Conservation (phyloP, 2,888 invertebrate genomes). For the Cetonia aurata region DNA sequence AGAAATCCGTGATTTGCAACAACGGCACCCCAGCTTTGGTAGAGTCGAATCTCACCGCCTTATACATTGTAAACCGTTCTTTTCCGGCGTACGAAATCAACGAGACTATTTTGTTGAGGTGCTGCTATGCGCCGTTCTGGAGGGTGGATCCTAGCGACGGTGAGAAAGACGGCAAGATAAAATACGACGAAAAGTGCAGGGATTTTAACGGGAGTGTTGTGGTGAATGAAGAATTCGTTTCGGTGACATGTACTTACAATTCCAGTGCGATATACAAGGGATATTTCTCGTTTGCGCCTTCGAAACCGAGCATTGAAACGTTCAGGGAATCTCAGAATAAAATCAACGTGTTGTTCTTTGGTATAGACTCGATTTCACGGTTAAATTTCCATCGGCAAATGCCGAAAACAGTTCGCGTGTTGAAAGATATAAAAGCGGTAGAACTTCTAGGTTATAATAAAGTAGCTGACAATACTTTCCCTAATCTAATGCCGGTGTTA, state of each 20-base stretch:
- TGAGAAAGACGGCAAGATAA: slow-evolving; percentile 68
- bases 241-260: slow-evolving; percentile 73
- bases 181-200: slow-evolving; percentile 68
- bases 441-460: slow-evolving; percentile 93
- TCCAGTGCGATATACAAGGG: slow-evolving; percentile 73
- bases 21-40: slow-evolving; percentile 69
- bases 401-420: slow-evolving; percentile 76
- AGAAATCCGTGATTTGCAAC: slow-evolving; percentile 69
- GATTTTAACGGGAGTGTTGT: slow-evolving; percentile 67
- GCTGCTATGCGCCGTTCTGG: slow-evolving; percentile 75
- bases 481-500: slow-evolving; percentile 86
- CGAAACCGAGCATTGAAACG: slow-evolving; percentile 60
- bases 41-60: slow-evolving; percentile 71
- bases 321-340: slow-evolving; percentile 22
- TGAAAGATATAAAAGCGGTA: slow-evolving; percentile 74
- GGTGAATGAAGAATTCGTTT: slow-evolving; percentile 74
- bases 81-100: slow-evolving; percentile 68
- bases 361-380: slow-evolving; percentile 88
- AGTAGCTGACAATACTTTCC: slow-evolving; percentile 94
- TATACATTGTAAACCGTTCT: slow-evolving; percentile 70
- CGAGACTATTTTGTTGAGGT: slow-evolving; percentile 67
- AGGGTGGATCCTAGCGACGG: slow-evolving; percentile 69
- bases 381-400: slow-evolving; percentile 88
- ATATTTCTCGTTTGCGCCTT: slow-evolving; percentile 75
- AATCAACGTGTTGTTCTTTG: slow-evolving; percentile 83